Evolutionary conservation across 1,140 invertebrate genomes (phyloP), one percentile per base, ranked within the genome.

Genomic region (Cyclargus thomasi): DNA sequence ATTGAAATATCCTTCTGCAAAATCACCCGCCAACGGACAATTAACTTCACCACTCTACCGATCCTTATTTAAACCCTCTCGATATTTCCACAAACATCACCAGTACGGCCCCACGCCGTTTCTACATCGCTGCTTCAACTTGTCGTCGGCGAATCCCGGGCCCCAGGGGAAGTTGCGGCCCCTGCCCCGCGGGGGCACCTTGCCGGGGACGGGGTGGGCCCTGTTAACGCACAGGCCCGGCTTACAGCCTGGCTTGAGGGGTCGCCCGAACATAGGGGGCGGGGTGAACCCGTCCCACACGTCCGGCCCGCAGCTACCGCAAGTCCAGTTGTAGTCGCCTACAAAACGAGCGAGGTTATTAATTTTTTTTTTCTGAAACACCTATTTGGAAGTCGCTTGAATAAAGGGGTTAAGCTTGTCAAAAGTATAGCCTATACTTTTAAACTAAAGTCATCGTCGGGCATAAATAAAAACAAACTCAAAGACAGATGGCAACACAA

Each of bases 91-190:
- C 29, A 23, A 21, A 11, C 23, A 36, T 76, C 84, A 89, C 86
- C 86, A 89, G 71, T 89, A 89, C 16, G 85, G 86, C 8, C 77
- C 70, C 0, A 79, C 78, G 5, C 77, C 84, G 64, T 81, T 89
- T 67, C 86, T 76, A 65, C 79, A 83, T 47, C 85, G 66, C 64
- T 85, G 84, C 64, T 85, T 87, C 53, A 77, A 82, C 14, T 81
- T 76, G 3, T 85, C 84, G 22, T 88, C 83, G 1, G 67, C 78
- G 17, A 76, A 77, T 0, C 77, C 78, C n/a, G 77, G 77, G 3
- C 80, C 81, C 86, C 84, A 88, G 5, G 84, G 83, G 5, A 79
- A 70, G 69, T 84, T 85, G 5, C 86, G 67, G 1, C 84, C 86
- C 14, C 86, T 70, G 14, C 67, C 70, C 0, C 85, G 72, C 0